These are phyloP conservation scores for Sinocyclocheilus grahami DNA, from an alignment of 2,113 vertebrate genomes.

Conservation along the genomic window DNA sequence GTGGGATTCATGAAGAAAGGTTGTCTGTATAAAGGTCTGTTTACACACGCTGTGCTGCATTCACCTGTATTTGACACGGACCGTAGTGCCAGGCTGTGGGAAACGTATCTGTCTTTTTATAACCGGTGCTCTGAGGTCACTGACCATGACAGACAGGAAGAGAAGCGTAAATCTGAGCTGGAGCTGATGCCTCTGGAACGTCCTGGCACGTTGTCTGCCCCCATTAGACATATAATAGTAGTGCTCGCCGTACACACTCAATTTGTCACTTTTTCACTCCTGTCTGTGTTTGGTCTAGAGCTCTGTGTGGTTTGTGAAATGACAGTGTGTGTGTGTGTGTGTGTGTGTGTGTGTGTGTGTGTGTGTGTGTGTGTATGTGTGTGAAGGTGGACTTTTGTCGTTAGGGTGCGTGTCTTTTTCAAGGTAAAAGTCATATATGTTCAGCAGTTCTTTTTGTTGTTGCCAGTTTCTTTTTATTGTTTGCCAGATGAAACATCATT, in stretches of 20 bases:
- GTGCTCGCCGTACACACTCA: constrained; percentile 52
- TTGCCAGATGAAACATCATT: neutral
- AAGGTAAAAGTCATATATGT: neutral
- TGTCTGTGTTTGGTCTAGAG: constrained; percentile 54
- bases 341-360: too few relatives aligned
- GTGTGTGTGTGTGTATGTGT: too few relatives aligned
- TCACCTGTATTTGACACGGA: constrained; percentile 37
- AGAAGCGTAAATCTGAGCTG: constrained; percentile 56
- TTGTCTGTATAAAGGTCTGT: neutral
- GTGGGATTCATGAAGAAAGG: neutral
- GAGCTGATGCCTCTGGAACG: constrained; percentile 50
- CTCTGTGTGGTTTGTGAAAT: constrained; percentile 43
- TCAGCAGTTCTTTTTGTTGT: neutral
- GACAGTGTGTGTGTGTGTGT: neutral
- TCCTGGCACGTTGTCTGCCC: constrained; percentile 56
- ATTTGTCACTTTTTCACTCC: constrained; percentile 60
- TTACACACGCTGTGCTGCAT: neutral
- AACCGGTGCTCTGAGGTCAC: constrained; percentile 60
- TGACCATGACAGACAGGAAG: constrained; percentile 55
- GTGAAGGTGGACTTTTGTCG: neutral
- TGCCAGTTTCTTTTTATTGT: neutral
- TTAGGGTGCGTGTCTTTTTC: neutral
- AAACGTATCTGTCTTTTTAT: constrained; percentile 55
- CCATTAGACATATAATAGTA: constrained; percentile 59
- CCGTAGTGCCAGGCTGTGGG: constrained; percentile 41